phyloP scores from a whole-genome alignment of 1,140 invertebrate genomes.

The Ctenoplectra terminalis region DNA sequence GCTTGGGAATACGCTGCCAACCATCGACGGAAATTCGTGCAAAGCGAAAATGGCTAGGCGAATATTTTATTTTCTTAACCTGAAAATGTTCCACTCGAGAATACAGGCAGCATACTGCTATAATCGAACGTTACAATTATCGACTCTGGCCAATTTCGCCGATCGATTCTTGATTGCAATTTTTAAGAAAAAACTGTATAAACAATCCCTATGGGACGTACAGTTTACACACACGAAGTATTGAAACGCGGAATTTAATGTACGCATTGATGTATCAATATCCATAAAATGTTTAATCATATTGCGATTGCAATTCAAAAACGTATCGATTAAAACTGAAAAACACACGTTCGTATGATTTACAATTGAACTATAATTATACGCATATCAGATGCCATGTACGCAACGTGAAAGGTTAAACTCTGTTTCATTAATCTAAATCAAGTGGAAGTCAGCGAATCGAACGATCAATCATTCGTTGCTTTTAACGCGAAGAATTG shows the following conservation, averaged over 20 bases:
- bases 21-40: background rate
- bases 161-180: background rate
- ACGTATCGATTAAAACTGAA: background rate
- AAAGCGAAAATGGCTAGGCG: background rate
- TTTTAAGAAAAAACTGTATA: background rate
- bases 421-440: constrained; percentile 14
- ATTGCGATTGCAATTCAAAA: background rate
- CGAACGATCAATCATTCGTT: constrained; percentile 17
- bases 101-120: background rate
- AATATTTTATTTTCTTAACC: constrained; percentile 32
- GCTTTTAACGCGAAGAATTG: constrained; percentile 5
- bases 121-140: background rate
- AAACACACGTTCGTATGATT: background rate
- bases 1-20: constrained; percentile 3
- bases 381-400: background rate
- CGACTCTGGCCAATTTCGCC: constrained; percentile 9
- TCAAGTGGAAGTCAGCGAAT: background rate
- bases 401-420: background rate
- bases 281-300: no score
- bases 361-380: background rate
- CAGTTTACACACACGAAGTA: background rate
- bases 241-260: background rate
- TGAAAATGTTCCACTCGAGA: background rate
- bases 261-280: background rate
- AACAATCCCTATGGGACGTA: constrained; percentile 1